phyloP scores from a whole-genome alignment of 2,888 invertebrate genomes.

The Mallateleia sp. region DNA sequence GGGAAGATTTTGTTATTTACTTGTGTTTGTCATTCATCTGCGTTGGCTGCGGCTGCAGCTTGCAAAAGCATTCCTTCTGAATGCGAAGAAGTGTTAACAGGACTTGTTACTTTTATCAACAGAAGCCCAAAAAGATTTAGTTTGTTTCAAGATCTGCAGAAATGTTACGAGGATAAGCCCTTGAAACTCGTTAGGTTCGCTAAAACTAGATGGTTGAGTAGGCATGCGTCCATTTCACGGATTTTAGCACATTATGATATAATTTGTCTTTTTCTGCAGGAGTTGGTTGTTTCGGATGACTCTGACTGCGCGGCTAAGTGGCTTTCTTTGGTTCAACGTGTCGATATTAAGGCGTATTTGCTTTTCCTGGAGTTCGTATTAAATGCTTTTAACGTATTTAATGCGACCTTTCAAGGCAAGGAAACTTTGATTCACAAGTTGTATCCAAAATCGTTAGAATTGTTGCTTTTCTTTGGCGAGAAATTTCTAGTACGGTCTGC shows the following conservation, averaged over 20 bases:
- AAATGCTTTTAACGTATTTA: slow-evolving; percentile 24
- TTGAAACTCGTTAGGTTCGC: slow-evolving; percentile 27
- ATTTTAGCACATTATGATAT: slow-evolving; percentile 11
- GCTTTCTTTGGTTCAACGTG: not conserved
- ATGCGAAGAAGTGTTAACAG: not conserved
- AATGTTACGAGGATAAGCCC: slow-evolving; percentile 7
- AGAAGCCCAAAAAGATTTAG: slow-evolving; percentile 23
- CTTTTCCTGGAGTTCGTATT: slow-evolving; percentile 13
- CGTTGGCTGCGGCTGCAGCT: slow-evolving; percentile 40
- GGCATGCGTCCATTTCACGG: slow-evolving; percentile 24
- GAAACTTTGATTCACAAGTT: slow-evolving; percentile 30
- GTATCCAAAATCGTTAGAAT: slow-evolving; percentile 24
- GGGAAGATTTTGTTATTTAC: not conserved
- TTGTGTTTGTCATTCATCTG: slow-evolving; percentile 58
- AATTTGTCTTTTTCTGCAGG: not conserved
- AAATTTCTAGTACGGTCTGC: slow-evolving; percentile 34
- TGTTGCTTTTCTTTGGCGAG: slow-evolving; percentile 9
- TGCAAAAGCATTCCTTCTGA: slow-evolving; percentile 6
- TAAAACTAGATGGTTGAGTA: slow-evolving; percentile 34
- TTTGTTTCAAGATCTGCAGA: slow-evolving; percentile 5
- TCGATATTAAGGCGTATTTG: slow-evolving; percentile 34
- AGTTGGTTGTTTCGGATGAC: slow-evolving; percentile 1
- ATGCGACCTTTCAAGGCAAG: slow-evolving; percentile 39
- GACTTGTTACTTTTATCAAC: slow-evolving; percentile 2
- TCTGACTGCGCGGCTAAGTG: slow-evolving; percentile 3